These are phyloP conservation scores for Tenodera sinensis DNA, from an alignment of 2,888 invertebrate species.

Conservation along the genomic window DNA sequence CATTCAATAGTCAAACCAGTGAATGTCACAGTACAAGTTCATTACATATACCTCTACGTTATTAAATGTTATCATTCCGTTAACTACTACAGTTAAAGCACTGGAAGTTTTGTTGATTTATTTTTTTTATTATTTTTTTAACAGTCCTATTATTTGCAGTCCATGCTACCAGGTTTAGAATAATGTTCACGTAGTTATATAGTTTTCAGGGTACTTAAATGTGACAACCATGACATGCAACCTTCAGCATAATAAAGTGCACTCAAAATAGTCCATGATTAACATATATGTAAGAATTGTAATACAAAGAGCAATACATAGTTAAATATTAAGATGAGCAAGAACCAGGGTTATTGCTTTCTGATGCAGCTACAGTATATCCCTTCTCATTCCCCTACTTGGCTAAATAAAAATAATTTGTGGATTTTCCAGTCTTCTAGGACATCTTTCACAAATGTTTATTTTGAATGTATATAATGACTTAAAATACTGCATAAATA, in stretches of 20 bases:
- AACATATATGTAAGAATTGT: background rate
- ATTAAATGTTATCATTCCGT: slow-evolving; percentile 6
- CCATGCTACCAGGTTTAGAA: background rate
- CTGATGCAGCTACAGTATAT: background rate
- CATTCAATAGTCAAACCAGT: background rate
- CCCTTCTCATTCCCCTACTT: background rate
- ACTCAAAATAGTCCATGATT: background rate
- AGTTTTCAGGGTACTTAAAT: background rate
- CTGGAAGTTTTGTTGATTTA: background rate
- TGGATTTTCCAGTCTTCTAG: background rate
- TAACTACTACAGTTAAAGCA: background rate
- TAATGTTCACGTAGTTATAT: background rate
- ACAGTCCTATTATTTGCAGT: background rate
- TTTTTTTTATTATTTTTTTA: background rate
- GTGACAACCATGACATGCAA: background rate
- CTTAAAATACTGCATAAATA: background rate
- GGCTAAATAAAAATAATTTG: background rate
- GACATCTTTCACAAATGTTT: background rate
- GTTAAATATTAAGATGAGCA: background rate
- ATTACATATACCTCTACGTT: slow-evolving; percentile 2
- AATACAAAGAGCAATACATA: background rate
- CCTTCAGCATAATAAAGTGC: background rate
- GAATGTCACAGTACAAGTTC: background rate
- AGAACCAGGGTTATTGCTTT: background rate
- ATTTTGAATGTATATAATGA: background rate